Percentiles rank a stretch among this genome's conserved stretches.
These are phyloP conservation scores for Psophia crepitans DNA, from an alignment of 2,113 vertebrate genomes.

Conservation along the genomic window DNA sequence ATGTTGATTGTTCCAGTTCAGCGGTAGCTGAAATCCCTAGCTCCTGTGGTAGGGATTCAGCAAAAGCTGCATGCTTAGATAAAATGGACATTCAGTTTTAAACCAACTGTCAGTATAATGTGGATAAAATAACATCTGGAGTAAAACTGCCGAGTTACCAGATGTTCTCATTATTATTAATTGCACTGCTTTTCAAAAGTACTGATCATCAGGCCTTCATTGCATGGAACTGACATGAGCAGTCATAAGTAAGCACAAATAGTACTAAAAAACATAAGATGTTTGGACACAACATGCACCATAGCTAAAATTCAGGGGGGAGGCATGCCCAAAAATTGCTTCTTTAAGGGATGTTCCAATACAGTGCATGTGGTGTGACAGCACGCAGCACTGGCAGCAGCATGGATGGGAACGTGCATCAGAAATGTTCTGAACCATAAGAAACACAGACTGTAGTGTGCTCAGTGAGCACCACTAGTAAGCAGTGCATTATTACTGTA, in stretches of 20 bases:
- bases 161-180: conserved; percentile 14
- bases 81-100: background rate
- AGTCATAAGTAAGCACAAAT: background rate
- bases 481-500: background rate
- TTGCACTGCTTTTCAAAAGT: background rate
- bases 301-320: background rate
- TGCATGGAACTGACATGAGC: background rate
- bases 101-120: background rate
- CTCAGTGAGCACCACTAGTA: background rate
- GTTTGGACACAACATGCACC: background rate
- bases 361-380: background rate
- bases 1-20: background rate
- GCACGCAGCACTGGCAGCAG: background rate
- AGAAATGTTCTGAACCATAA: background rate
- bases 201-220: background rate
- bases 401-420: background rate
- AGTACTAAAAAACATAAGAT: background rate
- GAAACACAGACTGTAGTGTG: background rate
- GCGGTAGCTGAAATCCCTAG: background rate
- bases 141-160: background rate
- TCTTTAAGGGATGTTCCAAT: background rate
- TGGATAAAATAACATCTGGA: conserved; percentile 13
- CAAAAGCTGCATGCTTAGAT: background rate
- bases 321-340: background rate
- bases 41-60: background rate